phyloP scores from a whole-genome alignment of 2,888 invertebrate genomes.

The Eurytoma californica region DNA sequence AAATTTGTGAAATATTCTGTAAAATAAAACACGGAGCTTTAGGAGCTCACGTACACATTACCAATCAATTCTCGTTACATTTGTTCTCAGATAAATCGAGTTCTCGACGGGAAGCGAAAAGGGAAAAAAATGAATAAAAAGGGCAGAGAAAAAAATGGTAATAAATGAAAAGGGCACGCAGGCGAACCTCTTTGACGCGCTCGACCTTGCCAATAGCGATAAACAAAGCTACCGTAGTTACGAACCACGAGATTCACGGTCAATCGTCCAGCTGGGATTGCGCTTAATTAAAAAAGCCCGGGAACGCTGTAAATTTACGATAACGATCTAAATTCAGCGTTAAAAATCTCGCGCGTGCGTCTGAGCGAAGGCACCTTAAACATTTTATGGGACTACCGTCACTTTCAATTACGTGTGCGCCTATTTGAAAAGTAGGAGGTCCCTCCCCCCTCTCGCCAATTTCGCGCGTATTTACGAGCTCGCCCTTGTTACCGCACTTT shows the following conservation, averaged over 20 bases:
- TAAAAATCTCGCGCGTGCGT: conserved; percentile 7
- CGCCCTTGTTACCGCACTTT: background rate
- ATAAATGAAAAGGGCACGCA: background rate
- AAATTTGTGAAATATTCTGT: no score
- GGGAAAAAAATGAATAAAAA: background rate
- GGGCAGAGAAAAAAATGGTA: background rate
- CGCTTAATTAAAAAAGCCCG: conserved; percentile 48
- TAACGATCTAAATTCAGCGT: conserved; percentile 40
- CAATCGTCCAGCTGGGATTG: background rate
- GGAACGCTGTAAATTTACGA: conserved; percentile 43
- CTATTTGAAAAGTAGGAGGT: conserved; percentile 35
- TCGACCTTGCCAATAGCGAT: conserved; percentile 12
- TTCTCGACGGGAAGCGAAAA: background rate
- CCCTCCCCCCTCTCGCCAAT: conserved; percentile 16
- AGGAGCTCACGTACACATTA: no score
- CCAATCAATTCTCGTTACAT: background rate
- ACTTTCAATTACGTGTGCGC: conserved; percentile 43
- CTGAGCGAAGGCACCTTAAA: conserved; percentile 22
- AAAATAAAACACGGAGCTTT: no score
- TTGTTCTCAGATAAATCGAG: background rate
- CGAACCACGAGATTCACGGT: conserved; percentile 36
- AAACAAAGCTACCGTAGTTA: conserved; percentile 12
- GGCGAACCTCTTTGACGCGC: background rate
- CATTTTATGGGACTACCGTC: conserved; percentile 39
- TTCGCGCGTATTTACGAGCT: conserved; percentile 32